phyloP scores from a whole-genome alignment of 1,140 invertebrate genomes.

The Chironomus tepperi region DNA sequence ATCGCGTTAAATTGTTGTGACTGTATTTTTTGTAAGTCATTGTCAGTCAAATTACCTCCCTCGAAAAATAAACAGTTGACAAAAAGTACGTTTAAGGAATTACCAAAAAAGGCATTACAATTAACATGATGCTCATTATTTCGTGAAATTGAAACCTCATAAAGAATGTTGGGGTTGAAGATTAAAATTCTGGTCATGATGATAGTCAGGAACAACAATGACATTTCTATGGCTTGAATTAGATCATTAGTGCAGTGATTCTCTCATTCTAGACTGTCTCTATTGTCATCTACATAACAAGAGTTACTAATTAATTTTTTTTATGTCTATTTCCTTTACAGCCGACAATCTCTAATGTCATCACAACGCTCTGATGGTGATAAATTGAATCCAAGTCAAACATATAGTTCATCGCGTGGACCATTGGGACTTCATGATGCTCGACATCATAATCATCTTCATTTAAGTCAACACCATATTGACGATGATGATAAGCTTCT shows the following conservation, averaged over 20 bases:
- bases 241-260: constrained; percentile 10
- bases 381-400: constrained; percentile 40
- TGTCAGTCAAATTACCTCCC: too few species aligned
- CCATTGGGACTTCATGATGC: constrained; percentile 39
- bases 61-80: too few species aligned
- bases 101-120: background rate
- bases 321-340: background rate
- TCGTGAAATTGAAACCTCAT: background rate
- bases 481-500: constrained; percentile 78
- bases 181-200: constrained; percentile 21
- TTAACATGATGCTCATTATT: background rate
- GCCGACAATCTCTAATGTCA: constrained; percentile 77
- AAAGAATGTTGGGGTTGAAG: background rate
- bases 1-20: background rate
- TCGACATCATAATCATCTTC: constrained; percentile 39
- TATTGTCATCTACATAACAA: too few species aligned
- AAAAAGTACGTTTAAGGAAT: background rate
- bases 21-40: too few species aligned
- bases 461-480: constrained; percentile 44
- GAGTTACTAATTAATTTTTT: too few species aligned
- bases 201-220: background rate
- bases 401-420: constrained; percentile 39
- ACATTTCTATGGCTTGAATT: background rate
- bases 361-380: constrained; percentile 49
- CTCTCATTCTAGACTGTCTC: background rate